Evolutionary conservation across 2,113 vertebrate species (phyloP).

Genomic region (Chaenocephalus aceratus): DNA sequence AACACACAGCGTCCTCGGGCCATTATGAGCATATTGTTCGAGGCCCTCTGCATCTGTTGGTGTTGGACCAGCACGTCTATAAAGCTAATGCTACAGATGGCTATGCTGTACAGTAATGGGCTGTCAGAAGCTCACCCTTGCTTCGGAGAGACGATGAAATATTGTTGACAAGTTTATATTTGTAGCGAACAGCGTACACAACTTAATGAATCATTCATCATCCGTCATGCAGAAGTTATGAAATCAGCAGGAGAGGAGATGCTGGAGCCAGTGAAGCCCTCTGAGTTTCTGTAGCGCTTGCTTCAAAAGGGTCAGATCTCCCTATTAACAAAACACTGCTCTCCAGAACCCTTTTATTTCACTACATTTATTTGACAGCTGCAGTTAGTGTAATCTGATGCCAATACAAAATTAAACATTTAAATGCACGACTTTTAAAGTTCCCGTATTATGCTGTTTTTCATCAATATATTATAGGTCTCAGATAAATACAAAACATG

Average conservation of each 20-base stretch:
- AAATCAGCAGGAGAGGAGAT: conserved; percentile 12
- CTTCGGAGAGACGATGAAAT: conserved; percentile 48
- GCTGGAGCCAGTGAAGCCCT: conserved; percentile 1
- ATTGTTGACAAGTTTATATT: conserved; percentile 56
- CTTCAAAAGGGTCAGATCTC: conserved; percentile 9
- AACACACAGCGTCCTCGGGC: conserved; percentile 52
- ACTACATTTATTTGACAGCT: neutral
- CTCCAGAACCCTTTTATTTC: too few relatives aligned
- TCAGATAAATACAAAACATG: too few relatives aligned
- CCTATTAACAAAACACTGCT: neutral
- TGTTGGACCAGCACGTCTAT: conserved; percentile 53
- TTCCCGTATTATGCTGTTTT: too few relatives aligned
- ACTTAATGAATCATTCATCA: conserved; percentile 46
- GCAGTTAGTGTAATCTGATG: neutral
- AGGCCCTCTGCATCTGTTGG: conserved; percentile 61
- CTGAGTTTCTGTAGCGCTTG: neutral
- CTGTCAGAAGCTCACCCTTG: conserved; percentile 54
- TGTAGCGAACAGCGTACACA: conserved; percentile 38
- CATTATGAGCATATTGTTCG: conserved; percentile 67
- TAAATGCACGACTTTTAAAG: neutral
- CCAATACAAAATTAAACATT: neutral
- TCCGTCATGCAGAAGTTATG: conserved; percentile 23
- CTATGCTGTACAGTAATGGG: conserved; percentile 65
- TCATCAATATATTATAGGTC: too few relatives aligned
- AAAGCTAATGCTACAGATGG: conserved; percentile 77